Conservation (phyloP, 2,888 invertebrate genomes). For the Sceliomorpha sp. region DNA sequence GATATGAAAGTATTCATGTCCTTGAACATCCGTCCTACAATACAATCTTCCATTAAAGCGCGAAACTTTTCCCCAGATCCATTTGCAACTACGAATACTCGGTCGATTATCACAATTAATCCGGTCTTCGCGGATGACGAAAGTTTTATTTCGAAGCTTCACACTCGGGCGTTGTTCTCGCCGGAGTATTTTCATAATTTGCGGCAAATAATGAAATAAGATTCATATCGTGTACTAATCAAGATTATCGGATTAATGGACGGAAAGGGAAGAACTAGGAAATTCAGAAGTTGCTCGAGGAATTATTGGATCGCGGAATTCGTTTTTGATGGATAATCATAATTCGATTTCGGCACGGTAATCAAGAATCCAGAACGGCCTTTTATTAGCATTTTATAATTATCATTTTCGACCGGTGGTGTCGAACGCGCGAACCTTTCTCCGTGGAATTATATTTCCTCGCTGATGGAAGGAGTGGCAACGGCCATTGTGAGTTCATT, state of each 20-base stretch:
- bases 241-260: neutral
- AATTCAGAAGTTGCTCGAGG: neutral
- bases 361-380: neutral
- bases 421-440: constrained; percentile 3
- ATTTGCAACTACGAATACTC: neutral
- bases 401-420: neutral
- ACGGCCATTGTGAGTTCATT: constrained; percentile 49
- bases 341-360: neutral
- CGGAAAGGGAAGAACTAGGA: neutral
- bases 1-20: constrained; percentile 6
- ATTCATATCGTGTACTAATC: neutral
- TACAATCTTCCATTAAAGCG: neutral
- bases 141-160: too few relatives aligned
- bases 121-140: too few relatives aligned
- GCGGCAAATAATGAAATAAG: neutral
- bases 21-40: neutral
- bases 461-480: constrained; percentile 11
- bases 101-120: neutral
- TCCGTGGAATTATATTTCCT: constrained; percentile 1
- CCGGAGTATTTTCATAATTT: too few relatives aligned
- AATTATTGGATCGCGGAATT: neutral
- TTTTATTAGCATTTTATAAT: constrained; percentile 8
- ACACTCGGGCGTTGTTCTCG: too few relatives aligned
- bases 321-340: neutral
- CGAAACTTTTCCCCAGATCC: neutral